Evolutionary conservation across 2,888 invertebrate genomes (phyloP).

Genomic region (Harmothoe impar): DNA sequence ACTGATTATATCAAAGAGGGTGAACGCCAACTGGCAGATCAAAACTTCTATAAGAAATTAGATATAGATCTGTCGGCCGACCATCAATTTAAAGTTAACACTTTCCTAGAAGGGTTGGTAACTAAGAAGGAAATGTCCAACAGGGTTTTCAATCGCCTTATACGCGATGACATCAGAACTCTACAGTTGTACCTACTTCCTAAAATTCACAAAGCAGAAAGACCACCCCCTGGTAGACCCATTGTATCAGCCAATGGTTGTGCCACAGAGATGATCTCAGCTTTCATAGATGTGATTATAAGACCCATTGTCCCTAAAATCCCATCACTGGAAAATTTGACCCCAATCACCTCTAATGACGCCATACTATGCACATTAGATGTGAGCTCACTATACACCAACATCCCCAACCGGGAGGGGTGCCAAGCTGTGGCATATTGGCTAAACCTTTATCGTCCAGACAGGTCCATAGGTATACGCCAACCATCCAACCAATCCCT

Average conservation of each 20-base stretch:
- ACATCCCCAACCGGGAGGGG: no score
- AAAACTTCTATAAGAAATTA: background rate
- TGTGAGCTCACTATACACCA: no score
- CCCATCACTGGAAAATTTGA: no score
- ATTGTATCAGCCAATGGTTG: no score
- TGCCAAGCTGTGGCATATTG: background rate
- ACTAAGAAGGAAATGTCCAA: no score
- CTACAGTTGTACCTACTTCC: background rate
- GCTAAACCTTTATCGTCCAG: background rate
- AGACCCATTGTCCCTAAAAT: no score
- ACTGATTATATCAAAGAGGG: no score
- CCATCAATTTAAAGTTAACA: background rate
- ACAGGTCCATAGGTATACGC: background rate
- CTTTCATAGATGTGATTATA: no score
- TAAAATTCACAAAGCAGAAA: background rate
- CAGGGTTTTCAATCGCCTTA: background rate
- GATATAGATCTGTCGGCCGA: background rate
- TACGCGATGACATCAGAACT: background rate
- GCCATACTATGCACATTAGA: no score
- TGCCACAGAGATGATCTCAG: no score
- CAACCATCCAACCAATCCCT: background rate
- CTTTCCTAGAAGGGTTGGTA: background rate
- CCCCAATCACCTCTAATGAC: background rate
- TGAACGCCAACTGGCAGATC: background rate
- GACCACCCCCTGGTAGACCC: background rate